phyloP scores from a whole-genome alignment of 1,140 invertebrate genomes.

The Argopecten irradians region DNA sequence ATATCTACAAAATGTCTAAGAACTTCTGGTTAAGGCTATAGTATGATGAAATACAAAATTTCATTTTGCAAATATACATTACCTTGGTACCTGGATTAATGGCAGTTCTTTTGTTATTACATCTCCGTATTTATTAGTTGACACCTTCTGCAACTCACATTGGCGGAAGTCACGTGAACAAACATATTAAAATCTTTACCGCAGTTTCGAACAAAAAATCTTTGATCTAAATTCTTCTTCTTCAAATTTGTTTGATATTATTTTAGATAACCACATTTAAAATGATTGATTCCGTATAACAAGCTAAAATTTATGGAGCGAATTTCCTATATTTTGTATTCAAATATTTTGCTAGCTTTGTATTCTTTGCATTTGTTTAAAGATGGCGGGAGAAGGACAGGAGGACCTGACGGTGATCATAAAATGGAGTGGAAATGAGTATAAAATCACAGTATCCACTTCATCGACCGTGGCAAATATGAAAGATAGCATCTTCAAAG shows the following conservation, averaged over 20 bases:
- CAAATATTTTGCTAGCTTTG: conserved; percentile 10
- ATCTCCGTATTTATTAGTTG: background rate
- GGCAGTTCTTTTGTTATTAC: background rate
- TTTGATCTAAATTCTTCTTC: background rate
- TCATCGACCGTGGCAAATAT: conserved; percentile 70
- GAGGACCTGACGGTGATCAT: conserved; percentile 74
- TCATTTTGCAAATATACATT: background rate
- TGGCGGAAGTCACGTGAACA: conserved; percentile 20
- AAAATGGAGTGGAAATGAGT: conserved; percentile 95
- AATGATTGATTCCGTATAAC: background rate
- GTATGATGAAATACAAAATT: background rate
- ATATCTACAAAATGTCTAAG: background rate
- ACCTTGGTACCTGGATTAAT: background rate
- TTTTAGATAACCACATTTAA: background rate
- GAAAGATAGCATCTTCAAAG: conserved; percentile 87
- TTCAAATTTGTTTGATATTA: background rate
- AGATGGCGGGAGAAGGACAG: conserved; percentile 45
- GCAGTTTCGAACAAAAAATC: background rate
- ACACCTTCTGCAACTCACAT: conserved; percentile 13
- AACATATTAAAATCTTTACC: conserved; percentile 23
- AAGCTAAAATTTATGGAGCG: background rate
- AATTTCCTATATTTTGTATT: background rate
- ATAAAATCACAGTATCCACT: conserved; percentile 83
- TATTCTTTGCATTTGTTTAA: conserved; percentile 27
- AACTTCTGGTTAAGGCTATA: background rate